Evolutionary conservation across 2,113 vertebrate genomes (phyloP), one percentile per base, ranked within the genome.

Genomic region (Cyrtonyx montezumae): DNA sequence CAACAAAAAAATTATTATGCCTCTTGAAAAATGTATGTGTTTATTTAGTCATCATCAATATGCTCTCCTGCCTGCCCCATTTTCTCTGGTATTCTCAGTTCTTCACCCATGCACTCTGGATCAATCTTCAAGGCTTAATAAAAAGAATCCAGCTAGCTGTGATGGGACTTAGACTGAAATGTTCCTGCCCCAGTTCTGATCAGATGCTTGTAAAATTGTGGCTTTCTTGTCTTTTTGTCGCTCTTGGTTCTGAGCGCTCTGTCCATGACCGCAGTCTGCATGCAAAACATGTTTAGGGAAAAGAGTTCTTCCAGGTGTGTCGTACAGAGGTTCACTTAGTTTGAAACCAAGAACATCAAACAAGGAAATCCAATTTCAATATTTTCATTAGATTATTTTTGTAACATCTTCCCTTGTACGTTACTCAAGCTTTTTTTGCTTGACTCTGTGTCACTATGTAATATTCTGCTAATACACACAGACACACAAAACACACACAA

Each of bases 1-100:
- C 45, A 88, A 58, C 0, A 0, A 74, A 59, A 79, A 25, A 48
- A 82, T 11, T 78, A 84, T 83, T 91, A 87, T 95, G 66, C 82
- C 75, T 76, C 61, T 69, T 84, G 43, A 91, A 90, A 95, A 93
- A 82, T 37, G 2, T 30, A 55, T 55, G 32, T 79, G 28, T 91
- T 84, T 90, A 6, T 70, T 81, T 68, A 84, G 69, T 74, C 37
- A 30, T 19, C 63, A 25, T 65, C 48, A 65, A 45, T 83, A 78
- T 9, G 34, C 36, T 69, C 11, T 36, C 77, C 68, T 83, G 37
- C 40, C 79, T 62, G 63, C 26, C 26, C 7, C 5, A 3, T 67
- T 91, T 79, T 28, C 73, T 79, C 65, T 43, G 67, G 12, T 36
- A 8, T 63, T 91, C 87, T 76, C 13, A 28, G 4, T 82, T 77